A percentile compares a stretch with the other conserved stretches of the same genome.
These are phyloP conservation scores for Xiphophorus couchianus DNA, from an alignment of 2,113 vertebrate genomes.

Conservation along the genomic window DNA sequence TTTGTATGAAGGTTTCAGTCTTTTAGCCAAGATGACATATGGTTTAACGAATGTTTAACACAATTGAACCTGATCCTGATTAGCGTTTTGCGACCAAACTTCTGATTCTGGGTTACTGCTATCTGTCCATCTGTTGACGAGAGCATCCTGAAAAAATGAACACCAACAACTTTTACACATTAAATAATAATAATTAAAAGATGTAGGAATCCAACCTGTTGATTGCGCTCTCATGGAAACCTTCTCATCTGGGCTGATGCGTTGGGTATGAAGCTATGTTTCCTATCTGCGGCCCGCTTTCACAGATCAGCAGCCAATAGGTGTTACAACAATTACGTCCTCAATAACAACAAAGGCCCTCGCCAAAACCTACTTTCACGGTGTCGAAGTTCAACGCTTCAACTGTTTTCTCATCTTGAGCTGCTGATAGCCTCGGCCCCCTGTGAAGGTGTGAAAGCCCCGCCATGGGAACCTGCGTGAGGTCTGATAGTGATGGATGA, in stretches of 20 bases:
- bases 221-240: neutral
- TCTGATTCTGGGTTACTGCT: neutral
- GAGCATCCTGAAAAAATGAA: neutral
- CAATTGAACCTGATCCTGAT: neutral
- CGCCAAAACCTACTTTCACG: neutral
- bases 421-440: conserved; percentile 18
- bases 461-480: conserved; percentile 49
- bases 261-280: neutral
- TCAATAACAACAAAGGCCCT: neutral
- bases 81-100: neutral
- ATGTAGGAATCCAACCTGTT: neutral
- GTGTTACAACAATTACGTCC: conserved; percentile 4
- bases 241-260: neutral
- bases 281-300: neutral
- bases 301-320: neutral
- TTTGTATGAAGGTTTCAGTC: too few species aligned
- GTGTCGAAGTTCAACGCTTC: conserved; percentile 19
- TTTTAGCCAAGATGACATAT: neutral
- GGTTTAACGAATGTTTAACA: neutral
- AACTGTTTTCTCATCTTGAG: conserved; percentile 10
- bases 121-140: too few species aligned
- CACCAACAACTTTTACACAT: too few species aligned
- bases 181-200: neutral
- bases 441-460: conserved; percentile 30
- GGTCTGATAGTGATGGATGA: conserved; percentile 73